Conservation (phyloP, 2,797 vertebrate genomes). For the Acanthiza pusilla region DNA sequence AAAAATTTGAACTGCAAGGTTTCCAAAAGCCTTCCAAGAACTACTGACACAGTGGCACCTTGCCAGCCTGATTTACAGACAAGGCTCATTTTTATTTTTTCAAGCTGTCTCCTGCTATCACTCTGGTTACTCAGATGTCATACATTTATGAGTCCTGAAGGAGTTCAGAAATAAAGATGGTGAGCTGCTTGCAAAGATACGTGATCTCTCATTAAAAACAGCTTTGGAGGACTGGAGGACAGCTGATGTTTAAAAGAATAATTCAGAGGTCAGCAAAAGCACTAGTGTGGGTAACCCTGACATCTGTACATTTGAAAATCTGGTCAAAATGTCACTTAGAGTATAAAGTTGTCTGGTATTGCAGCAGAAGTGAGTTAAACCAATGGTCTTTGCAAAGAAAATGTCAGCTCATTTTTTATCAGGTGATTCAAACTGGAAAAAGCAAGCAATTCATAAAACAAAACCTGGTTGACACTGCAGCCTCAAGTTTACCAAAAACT, state of each 20-base stretch:
- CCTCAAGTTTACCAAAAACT: neutral
- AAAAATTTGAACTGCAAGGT: neutral
- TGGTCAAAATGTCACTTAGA: neutral
- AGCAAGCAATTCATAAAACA: neutral
- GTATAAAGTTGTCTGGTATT: neutral
- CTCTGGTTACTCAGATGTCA: neutral
- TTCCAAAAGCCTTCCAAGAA: neutral
- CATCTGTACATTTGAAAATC: neutral
- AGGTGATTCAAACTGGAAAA: neutral
- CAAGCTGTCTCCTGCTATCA: constrained; percentile 7
- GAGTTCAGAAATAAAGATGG: neutral
- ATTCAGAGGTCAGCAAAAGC: neutral
- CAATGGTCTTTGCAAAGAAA: neutral
- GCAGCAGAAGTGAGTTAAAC: neutral
- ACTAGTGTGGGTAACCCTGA: neutral
- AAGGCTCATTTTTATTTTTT: neutral
- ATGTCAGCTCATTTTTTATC: neutral
- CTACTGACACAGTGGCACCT: neutral
- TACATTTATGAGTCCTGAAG: neutral
- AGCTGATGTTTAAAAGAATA: neutral
- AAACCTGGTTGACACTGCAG: neutral
- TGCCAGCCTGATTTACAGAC: constrained; percentile 1
- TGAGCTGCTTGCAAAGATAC: neutral
- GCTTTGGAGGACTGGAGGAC: neutral
- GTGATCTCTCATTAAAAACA: neutral